These are phyloP conservation scores for Megaceryle alcyon DNA, from an alignment of 2,797 vertebrate genomes.

Conservation along the genomic window DNA sequence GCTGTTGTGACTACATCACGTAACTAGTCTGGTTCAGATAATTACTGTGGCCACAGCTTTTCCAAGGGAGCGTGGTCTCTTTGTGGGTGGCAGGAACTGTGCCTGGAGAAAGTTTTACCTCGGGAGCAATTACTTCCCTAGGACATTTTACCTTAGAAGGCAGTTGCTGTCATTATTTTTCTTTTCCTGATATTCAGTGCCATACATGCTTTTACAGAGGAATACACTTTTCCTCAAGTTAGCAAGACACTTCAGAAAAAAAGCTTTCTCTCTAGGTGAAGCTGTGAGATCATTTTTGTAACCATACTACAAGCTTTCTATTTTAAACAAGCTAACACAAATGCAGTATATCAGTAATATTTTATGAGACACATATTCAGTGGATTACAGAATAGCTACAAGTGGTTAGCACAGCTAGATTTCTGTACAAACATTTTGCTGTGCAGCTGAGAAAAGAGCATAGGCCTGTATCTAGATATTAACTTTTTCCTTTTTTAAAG, in stretches of 20 bases:
- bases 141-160: neutral
- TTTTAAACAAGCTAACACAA: neutral
- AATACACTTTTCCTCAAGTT: neutral
- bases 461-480: neutral
- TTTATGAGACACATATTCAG: neutral
- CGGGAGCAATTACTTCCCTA: neutral
- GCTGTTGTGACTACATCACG: neutral
- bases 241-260: neutral
- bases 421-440: neutral
- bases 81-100: neutral
- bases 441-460: neutral
- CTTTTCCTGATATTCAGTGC: neutral
- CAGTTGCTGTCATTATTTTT: neutral
- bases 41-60: neutral
- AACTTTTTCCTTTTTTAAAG: neutral
- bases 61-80: neutral
- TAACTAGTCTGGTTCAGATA: neutral
- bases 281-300: neutral
- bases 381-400: neutral
- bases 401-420: neutral
- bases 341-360: neutral
- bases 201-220: neutral
- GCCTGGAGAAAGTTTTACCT: neutral
- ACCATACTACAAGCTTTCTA: neutral
- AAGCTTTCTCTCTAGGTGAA: neutral